A percentile compares a stretch with the other conserved stretches of the same genome.
phyloP scores from a whole-genome alignment of 30 jellyfish, hydroid and myxozoan species.

The Turritopsis dohrnii region DNA sequence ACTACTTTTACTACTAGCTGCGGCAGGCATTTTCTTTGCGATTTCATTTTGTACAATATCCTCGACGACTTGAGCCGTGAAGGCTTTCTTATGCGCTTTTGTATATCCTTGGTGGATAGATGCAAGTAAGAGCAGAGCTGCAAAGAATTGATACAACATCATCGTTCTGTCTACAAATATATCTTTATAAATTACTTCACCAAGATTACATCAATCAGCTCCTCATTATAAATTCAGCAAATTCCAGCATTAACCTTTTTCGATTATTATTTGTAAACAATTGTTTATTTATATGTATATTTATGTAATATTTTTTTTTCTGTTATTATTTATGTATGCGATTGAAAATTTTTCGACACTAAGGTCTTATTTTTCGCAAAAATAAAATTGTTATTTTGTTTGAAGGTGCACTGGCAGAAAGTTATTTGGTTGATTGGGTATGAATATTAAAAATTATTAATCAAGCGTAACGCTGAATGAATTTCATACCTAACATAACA shows the following conservation, averaged over 20 bases:
- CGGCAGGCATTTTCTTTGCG: slow-evolving; percentile 45
- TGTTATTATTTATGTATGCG: background rate
- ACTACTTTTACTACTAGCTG: slow-evolving; percentile 21
- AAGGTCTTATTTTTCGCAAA: background rate
- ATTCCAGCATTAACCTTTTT: background rate
- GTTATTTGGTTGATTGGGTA: slow-evolving; percentile 27
- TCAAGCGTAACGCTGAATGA: slow-evolving; percentile 1
- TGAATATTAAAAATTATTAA: background rate
- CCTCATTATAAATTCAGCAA: background rate
- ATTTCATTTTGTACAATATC: slow-evolving; percentile 36
- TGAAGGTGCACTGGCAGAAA: slow-evolving; percentile 24
- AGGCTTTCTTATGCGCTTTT: slow-evolving; percentile 17
- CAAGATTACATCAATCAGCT: background rate
- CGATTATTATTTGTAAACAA: background rate
- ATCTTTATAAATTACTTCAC: background rate
- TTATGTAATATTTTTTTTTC: background rate
- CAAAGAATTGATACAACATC: background rate
- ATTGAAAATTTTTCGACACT: background rate
- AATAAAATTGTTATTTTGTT: slow-evolving; percentile 23
- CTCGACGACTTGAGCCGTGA: slow-evolving; percentile 40
- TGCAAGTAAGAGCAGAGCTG: background rate
- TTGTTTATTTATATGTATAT: background rate
- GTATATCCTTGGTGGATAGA: background rate
- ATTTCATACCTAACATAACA: background rate
- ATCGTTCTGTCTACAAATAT: background rate